These are phyloP conservation scores for Lochmaea capreae DNA, from an alignment of 2,888 invertebrate species.

Conservation along the genomic window DNA sequence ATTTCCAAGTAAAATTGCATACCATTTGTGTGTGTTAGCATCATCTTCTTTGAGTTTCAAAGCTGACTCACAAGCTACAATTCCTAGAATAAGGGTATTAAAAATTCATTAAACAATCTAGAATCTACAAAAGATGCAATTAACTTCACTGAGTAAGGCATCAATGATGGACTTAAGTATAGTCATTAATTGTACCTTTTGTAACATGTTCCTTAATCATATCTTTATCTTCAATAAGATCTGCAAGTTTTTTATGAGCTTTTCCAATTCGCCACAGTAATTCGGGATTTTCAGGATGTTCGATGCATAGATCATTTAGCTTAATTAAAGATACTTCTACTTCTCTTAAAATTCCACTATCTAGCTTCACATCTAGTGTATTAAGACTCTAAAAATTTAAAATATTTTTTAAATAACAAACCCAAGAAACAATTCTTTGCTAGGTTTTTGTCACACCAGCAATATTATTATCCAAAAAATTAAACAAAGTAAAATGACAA, in stretches of 20 bases:
- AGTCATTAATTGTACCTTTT: conserved; percentile 51
- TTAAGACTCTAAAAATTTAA: conserved; percentile 51
- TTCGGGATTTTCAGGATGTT: conserved; percentile 58
- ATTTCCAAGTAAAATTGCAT: conserved; percentile 72
- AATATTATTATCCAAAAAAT: not conserved
- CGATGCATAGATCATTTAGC: conserved; percentile 56
- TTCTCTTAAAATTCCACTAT: conserved; percentile 49
- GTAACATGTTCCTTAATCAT: conserved; percentile 53
- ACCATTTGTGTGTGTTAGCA: conserved; percentile 79
- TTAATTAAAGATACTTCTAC: conserved; percentile 52
- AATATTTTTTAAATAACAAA: not conserved
- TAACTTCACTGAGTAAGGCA: not conserved
- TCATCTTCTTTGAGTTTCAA: conserved; percentile 67
- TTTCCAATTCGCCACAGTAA: conserved; percentile 62
- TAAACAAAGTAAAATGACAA: not conserved
- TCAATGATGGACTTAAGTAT: too few species aligned
- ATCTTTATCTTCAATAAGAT: conserved; percentile 47
- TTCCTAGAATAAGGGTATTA: conserved; percentile 62
- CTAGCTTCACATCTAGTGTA: conserved; percentile 57
- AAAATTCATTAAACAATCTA: not conserved
- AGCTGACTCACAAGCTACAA: conserved; percentile 69
- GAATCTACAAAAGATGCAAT: not conserved
- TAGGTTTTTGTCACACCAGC: too few species aligned
- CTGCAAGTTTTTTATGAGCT: conserved; percentile 57
- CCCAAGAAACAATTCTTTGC: too few species aligned